These are phyloP conservation scores for Selene dorsalis DNA, from an alignment of 2,797 vertebrate genomes.

Conservation along the genomic window DNA sequence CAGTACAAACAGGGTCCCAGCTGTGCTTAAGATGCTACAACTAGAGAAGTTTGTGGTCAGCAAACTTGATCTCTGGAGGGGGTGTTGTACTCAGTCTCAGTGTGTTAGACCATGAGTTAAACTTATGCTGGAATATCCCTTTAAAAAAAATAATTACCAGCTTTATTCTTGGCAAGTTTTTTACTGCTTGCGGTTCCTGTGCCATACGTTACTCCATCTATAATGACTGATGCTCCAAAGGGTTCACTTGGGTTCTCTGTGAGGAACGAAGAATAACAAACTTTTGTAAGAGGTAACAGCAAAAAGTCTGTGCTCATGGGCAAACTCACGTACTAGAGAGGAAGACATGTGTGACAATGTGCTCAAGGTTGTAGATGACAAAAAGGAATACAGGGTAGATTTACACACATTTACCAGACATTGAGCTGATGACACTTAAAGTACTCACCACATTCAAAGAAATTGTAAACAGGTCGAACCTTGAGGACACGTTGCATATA, in stretches of 20 bases:
- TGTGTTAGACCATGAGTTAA: too few relatives aligned
- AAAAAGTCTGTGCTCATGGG: not conserved
- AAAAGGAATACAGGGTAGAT: not conserved
- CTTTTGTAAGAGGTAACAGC: not conserved
- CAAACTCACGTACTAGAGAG: not conserved
- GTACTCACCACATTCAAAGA: slow-evolving; percentile 99
- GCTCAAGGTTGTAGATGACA: not conserved
- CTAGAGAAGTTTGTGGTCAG: too few relatives aligned
- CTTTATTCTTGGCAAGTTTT: slow-evolving; percentile 99
- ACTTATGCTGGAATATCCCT: too few relatives aligned
- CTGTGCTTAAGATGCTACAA: too few relatives aligned
- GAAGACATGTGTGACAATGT: not conserved
- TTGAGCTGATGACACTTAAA: not conserved
- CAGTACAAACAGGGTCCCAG: too few relatives aligned
- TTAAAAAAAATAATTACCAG: slow-evolving; percentile 88
- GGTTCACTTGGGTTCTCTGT: slow-evolving; percentile 99
- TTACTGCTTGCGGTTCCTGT: slow-evolving; percentile 99
- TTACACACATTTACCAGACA: not conserved
- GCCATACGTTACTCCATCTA: slow-evolving; percentile 98
- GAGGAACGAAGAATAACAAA: slow-evolving; percentile 47
- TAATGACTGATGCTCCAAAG: slow-evolving; percentile 99
- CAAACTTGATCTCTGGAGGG: too few relatives aligned
- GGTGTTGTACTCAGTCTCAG: too few relatives aligned
- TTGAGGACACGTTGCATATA: slow-evolving; percentile 99
- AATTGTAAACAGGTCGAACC: slow-evolving; percentile 99